Conservation (phyloP, 2,113 vertebrate genomes). For the Saguinus midas region DNA sequence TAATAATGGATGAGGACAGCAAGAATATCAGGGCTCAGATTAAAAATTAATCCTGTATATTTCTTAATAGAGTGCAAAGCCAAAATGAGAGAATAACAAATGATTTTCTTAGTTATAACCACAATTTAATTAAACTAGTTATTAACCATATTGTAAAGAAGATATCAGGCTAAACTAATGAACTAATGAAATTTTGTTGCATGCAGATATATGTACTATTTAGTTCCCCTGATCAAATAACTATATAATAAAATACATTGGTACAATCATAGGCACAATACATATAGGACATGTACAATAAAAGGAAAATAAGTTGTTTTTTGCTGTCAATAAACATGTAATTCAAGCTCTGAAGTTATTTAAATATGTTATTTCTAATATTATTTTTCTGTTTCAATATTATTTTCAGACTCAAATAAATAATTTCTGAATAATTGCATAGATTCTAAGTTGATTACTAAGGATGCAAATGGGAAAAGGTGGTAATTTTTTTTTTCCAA, state of each 20-base stretch:
- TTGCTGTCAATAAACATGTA: background rate
- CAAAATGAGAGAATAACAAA: background rate
- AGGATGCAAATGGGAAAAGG: background rate
- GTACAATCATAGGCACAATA: background rate
- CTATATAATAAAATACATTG: background rate
- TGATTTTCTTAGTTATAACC: background rate
- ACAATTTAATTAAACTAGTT: background rate
- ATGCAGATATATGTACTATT: background rate
- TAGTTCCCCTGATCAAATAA: background rate
- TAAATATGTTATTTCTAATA: background rate
- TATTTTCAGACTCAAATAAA: background rate
- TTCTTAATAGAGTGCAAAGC: background rate
- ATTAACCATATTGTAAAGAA: background rate
- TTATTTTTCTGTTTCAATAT: background rate
- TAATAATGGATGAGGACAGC: background rate
- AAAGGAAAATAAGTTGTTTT: background rate
- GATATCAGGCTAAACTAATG: background rate
- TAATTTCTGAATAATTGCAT: background rate
- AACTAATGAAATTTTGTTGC: background rate
- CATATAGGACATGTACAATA: background rate
- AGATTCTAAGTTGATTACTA: background rate
- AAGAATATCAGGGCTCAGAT: background rate
- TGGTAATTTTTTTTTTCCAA: background rate
- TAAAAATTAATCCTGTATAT: accelerated
- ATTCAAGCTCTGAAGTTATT: background rate